Base-by-base conservation (phyloP, 2,888 invertebrate genomes). In the Phyllotreta striolata region DNA sequence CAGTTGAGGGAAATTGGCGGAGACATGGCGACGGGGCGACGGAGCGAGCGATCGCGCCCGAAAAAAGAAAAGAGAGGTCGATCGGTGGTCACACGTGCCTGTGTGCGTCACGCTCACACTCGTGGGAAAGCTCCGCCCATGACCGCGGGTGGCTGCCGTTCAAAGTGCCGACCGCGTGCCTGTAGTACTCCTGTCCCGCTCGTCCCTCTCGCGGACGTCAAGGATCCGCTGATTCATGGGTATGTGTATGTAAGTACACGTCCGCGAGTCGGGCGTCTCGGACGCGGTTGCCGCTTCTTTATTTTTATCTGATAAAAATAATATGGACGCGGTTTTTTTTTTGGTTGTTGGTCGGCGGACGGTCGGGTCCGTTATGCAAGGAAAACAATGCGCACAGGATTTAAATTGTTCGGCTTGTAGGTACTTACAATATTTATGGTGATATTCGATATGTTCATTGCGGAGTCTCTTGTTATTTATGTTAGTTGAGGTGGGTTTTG, bases 61-160 rank as follows among this genome's bases (percentile, higher is more conserved):
- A 51, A 49, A 51, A 7, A 47, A 49, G 12, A 46, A 51, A 24
- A 34, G 62, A 65, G 49, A 64, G 64, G 62, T 55, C 64, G 64
- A 66, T 66, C 70, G 63, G 68, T 70, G 72, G 84, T 83, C 80
- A 80, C 83, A 81, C 82, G 80, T 79, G 80, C 80, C 80, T 73
- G 79, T 77, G 78, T 77, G 79, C 78, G 77, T 76, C 76, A 75
- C 77, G 76, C 77, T 77, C 77, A 77, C 78, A 78, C 77, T 78
- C 79, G 79, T 79, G 80, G 80, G 79, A 79, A 80, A 79, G 75
- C 79, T 76, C 77, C 79, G 77, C 79, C 78, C 73, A 69, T 69
- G 71, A 72, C 77, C 76, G 77, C 77, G 77, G 77, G 76, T 77
- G 78, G 77, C 77, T 73, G 73, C 72, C 73, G 74, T 62, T 69